A percentile compares a stretch with the other conserved stretches of the same genome.
Conservation (phyloP, 2,888 invertebrate species). For the Drosophila multiciliata region DNA sequence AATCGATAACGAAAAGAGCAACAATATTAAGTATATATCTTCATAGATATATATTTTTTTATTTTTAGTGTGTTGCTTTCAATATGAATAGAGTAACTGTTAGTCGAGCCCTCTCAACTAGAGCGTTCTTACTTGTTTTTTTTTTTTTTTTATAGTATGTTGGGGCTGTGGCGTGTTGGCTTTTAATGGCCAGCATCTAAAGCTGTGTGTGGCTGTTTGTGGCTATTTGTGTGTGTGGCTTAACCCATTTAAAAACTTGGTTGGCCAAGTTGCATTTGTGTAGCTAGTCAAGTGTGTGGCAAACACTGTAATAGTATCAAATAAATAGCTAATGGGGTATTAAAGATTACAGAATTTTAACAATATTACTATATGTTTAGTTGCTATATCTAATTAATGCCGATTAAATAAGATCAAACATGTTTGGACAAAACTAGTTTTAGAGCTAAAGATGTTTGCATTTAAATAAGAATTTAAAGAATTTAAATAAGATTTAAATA, state of each 20-base stretch:
- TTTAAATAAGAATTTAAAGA: neutral
- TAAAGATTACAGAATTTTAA: no score
- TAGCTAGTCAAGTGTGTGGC: slow-evolving; percentile 34
- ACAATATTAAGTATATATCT: neutral
- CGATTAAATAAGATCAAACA: neutral
- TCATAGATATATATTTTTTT: neutral
- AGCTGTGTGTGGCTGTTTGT: slow-evolving; percentile 37
- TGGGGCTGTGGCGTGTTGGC: slow-evolving; percentile 56
- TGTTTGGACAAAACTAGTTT: neutral
- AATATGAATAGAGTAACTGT: neutral
- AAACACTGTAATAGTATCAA: neutral
- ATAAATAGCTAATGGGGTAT: neutral
- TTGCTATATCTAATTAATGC: neutral
- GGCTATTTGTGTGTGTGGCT: slow-evolving; percentile 23
- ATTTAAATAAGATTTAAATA: no score
- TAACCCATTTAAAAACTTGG: slow-evolving; percentile 47
- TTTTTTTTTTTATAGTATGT: slow-evolving; percentile 38
- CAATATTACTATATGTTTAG: neutral
- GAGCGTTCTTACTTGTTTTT: neutral
- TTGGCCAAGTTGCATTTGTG: slow-evolving; percentile 42
- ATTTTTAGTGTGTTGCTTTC: neutral
- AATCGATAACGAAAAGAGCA: neutral
- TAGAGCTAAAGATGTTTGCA: neutral
- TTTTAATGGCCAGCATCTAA: slow-evolving; percentile 69
- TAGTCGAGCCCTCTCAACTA: neutral